A percentile compares a stretch with the other conserved stretches of the same genome.
These are phyloP conservation scores for Grammomys surdaster DNA, from an alignment of 2,113 vertebrate genomes.

Conservation along the genomic window DNA sequence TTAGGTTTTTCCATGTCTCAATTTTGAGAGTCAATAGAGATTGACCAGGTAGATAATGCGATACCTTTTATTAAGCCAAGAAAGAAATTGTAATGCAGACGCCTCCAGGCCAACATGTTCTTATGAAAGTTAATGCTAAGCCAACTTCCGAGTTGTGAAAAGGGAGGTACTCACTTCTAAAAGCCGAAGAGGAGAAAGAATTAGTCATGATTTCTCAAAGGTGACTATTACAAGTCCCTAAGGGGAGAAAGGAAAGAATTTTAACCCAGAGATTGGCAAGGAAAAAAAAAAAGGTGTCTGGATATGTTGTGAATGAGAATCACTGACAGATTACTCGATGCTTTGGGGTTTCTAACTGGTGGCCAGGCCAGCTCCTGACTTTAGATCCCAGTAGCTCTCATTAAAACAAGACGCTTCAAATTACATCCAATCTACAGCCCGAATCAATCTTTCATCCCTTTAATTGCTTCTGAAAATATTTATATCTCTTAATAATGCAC, in stretches of 20 bases:
- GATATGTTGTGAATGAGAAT: conserved; percentile 69
- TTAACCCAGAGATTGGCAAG: not conserved
- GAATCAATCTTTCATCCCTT: conserved; percentile 90
- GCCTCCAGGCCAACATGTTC: conserved; percentile 62
- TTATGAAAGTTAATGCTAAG: conserved; percentile 26
- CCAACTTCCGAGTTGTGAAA: conserved; percentile 45
- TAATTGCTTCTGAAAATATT: conserved; percentile 93
- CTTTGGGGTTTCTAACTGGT: conserved; percentile 76
- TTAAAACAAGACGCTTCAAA: conserved; percentile 91
- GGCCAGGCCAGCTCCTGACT: conserved; percentile 77
- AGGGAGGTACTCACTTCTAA: conserved; percentile 14
- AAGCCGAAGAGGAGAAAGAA: conserved; percentile 20
- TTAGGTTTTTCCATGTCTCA: conserved; percentile 68
- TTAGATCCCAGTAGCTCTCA: conserved; percentile 87
- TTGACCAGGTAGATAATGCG: conserved; percentile 73
- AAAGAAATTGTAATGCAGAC: conserved; percentile 66
- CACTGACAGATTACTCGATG: conserved; percentile 79
- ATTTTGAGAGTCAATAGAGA: conserved; percentile 70
- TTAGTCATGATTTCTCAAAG: conserved; percentile 75
- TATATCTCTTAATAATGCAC: conserved; percentile 91
- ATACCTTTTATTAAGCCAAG: conserved; percentile 77
- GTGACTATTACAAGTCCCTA: conserved; percentile 42
- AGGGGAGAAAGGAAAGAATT: conserved; percentile 23
- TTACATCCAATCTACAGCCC: conserved; percentile 89
- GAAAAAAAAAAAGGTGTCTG: conserved; percentile 50